Evolutionary conservation across 2,113 vertebrate species (phyloP), one percentile per base, ranked within the genome.

Genomic region (Caranx melampygus): DNA sequence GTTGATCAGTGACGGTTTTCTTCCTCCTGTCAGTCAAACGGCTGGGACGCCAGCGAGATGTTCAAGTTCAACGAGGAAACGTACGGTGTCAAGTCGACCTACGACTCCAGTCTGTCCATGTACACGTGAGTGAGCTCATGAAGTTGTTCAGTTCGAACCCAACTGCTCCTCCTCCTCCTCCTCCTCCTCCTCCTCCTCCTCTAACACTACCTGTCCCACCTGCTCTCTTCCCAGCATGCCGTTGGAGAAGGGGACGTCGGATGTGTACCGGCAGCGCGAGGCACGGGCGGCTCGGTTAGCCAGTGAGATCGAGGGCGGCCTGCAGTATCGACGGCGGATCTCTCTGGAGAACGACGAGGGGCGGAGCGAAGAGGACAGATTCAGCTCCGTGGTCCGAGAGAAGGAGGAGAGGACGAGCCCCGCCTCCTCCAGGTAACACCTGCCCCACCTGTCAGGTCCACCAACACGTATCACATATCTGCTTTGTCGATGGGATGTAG

Each of bases 21-120:
- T 71, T 9, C 58, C n/a, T 69, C 40, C 37, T 3, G 47, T 10
- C 87, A 97, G 96, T 95, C 96, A 7, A 97, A 97, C 79, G 96
- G 96, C 52, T 97, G 96, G 96, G 96, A 97, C 75, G 95, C 96
- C 71, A 96, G 95, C 42, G 96, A 96, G 78, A 97, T 97, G 96
- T 97, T 97, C 88, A 95, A 94, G 83, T 96, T 95, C 75, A 97
- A 97, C 15, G 96, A 96, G 83, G 96, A 97, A 88, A 94, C 95
- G 35, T 97, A 97, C 6, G 96, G 96, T 0, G 89, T 97, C 35
- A 97, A 96, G 91, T 96, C 96, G 20, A 97, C 96, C 5, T 97
- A 97, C 15, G 96, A 97, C 75, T 94, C 96, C 82, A 97, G 95
- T 82, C 95, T 97, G 5, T 95, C 96, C 18, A 95, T 95, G 81